Percentiles rank a stretch among this genome's conserved stretches.
Evolutionary conservation across 2,888 invertebrate species (phyloP).

Genomic region (Gymnocheta viridis): DNA sequence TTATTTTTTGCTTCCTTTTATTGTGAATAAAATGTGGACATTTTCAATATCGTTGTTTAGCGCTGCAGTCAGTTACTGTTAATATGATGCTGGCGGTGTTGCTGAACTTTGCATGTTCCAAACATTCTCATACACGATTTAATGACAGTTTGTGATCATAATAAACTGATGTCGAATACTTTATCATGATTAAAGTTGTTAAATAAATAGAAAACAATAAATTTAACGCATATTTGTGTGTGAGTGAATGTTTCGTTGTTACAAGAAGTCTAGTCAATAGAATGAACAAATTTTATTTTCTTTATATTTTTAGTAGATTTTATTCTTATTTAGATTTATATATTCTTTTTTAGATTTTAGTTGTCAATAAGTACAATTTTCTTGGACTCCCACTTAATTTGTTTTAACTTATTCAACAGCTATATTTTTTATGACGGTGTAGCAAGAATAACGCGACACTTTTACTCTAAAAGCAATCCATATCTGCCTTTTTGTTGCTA

Average conservation of each 20-base stretch:
- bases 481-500: too few relatives aligned
- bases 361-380: too few relatives aligned
- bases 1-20: neutral
- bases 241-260: neutral
- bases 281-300: neutral
- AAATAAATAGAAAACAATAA: constrained; percentile 49
- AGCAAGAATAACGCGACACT: too few relatives aligned
- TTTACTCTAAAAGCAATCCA: too few relatives aligned
- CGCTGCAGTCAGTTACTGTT: neutral
- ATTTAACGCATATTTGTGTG: constrained; percentile 21
- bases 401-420: too few relatives aligned
- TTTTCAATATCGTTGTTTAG: neutral
- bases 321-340: too few relatives aligned
- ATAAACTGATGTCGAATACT: constrained; percentile 62
- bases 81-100: neutral
- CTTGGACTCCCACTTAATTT: too few relatives aligned
- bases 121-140: constrained; percentile 48
- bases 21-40: neutral
- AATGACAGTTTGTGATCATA: constrained; percentile 62
- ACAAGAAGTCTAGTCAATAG: neutral
- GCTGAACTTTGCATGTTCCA: constrained; percentile 35
- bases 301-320: neutral
- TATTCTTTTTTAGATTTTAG: too few relatives aligned
- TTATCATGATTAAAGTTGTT: constrained; percentile 52
- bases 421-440: too few relatives aligned